Conservation (phyloP, 2,113 vertebrate genomes). For the Entosphenus tridentatus region DNA sequence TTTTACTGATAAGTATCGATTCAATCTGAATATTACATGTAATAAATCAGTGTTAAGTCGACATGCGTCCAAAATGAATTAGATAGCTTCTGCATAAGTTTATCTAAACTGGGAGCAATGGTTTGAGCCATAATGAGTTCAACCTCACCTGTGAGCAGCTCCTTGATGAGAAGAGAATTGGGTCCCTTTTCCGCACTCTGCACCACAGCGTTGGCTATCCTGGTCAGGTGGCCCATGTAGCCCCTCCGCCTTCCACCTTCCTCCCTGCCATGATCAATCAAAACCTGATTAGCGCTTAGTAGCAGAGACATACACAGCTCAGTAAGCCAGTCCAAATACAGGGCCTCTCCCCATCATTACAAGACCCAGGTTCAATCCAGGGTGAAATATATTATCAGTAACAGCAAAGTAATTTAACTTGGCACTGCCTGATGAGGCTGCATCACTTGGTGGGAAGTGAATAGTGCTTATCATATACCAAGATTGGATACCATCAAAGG, state of each 20-base stretch:
- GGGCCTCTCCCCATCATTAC: background rate
- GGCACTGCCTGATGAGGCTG: too few species aligned
- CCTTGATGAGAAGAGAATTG: constrained; percentile 47
- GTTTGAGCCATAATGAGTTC: too few species aligned
- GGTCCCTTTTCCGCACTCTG: constrained; percentile 83
- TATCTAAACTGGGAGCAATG: too few species aligned
- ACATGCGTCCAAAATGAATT: too few species aligned
- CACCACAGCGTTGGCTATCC: constrained; percentile 86
- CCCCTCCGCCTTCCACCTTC: constrained; percentile 74
- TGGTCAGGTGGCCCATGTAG: constrained; percentile 90
- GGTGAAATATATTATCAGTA: background rate
- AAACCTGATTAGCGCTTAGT: background rate
- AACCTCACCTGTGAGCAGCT: constrained; percentile 48
- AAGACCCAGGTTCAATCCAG: background rate
- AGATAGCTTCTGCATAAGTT: too few species aligned
- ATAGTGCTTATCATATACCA: too few species aligned
- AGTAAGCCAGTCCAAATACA: background rate
- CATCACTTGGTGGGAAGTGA: too few species aligned
- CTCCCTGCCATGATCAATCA: constrained; percentile 23
- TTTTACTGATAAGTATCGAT: too few species aligned
- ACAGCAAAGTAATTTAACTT: too few species aligned
- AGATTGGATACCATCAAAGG: too few species aligned
- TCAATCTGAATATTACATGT: too few species aligned
- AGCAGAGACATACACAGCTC: background rate
- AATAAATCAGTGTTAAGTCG: too few species aligned